Conservation (phyloP, 2,888 invertebrate genomes). For the Allolobophora icterica region DNA sequence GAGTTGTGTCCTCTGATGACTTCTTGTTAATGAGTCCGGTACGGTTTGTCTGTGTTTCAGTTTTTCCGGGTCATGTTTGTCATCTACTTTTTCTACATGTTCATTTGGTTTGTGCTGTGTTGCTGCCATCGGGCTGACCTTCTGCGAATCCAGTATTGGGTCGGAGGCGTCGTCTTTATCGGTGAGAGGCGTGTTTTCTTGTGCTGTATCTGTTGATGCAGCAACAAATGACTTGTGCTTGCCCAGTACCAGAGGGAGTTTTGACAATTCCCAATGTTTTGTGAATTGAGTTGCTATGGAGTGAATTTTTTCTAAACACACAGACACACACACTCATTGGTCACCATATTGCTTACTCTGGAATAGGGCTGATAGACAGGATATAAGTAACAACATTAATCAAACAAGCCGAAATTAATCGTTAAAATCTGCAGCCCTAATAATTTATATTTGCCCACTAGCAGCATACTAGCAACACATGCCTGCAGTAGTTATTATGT, state of each 20-base stretch:
- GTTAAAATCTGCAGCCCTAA: no score
- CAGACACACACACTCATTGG: not conserved
- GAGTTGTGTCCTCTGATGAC: no score
- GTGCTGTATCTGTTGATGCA: not conserved
- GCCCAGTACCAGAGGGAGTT: no score
- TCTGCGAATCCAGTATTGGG: conserved; percentile 92
- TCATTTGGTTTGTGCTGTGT: conserved; percentile 82
- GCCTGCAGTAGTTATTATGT: not conserved
- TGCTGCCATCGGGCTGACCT: conserved; percentile 89
- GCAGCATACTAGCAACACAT: not conserved
- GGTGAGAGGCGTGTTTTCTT: conserved; percentile 66
- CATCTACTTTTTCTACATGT: conserved; percentile 81
- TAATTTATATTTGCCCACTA: not conserved
- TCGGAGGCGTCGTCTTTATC: conserved; percentile 85
- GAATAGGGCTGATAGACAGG: no score
- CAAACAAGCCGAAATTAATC: no score
- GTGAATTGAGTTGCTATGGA: not conserved
- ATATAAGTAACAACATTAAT: no score
- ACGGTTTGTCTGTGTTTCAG: conserved; percentile 65
- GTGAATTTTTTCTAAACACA: not conserved
- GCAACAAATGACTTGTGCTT: no score
- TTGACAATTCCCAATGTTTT: no score
- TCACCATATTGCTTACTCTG: no score
- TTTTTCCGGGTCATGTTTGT: conserved; percentile 90
- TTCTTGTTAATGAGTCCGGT: no score